phyloP scores from a whole-genome alignment of 2,113 vertebrate species.

The Tursiops truncatus region DNA sequence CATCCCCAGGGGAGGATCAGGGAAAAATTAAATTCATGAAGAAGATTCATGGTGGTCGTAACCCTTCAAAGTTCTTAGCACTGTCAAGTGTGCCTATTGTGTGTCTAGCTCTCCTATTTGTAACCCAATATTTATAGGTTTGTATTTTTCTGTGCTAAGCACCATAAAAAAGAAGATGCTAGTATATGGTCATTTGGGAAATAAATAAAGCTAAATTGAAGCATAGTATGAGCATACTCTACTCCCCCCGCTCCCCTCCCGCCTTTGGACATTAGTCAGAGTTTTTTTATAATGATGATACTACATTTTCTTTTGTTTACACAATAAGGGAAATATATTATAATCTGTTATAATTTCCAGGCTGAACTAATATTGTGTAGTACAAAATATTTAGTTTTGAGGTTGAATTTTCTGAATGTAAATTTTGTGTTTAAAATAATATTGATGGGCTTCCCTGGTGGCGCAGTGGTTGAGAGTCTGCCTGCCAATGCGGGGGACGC shows the following conservation, averaged over 20 bases:
- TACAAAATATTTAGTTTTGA: neutral
- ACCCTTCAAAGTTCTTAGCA: neutral
- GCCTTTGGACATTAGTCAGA: neutral
- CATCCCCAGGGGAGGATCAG: neutral
- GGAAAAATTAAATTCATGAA: neutral
- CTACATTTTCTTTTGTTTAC: neutral
- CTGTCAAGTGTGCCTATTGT: neutral
- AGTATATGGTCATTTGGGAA: neutral
- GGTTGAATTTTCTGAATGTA: neutral
- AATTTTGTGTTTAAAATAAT: constrained; percentile 8
- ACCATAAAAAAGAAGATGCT: neutral
- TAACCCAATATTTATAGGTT: neutral
- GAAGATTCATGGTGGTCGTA: neutral
- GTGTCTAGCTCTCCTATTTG: neutral
- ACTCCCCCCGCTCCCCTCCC: neutral
- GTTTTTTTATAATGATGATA: neutral
- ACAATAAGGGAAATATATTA: neutral
- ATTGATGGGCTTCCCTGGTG: neutral
- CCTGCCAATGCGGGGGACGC: no score
- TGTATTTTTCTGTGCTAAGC: neutral
- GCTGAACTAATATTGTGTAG: neutral
- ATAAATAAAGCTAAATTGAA: neutral
- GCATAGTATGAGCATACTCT: neutral
- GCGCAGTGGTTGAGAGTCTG: no score
- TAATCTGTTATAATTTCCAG: neutral